Base-by-base conservation (phyloP, 2,888 invertebrate genomes). In the Crepidodera aurea region DNA sequence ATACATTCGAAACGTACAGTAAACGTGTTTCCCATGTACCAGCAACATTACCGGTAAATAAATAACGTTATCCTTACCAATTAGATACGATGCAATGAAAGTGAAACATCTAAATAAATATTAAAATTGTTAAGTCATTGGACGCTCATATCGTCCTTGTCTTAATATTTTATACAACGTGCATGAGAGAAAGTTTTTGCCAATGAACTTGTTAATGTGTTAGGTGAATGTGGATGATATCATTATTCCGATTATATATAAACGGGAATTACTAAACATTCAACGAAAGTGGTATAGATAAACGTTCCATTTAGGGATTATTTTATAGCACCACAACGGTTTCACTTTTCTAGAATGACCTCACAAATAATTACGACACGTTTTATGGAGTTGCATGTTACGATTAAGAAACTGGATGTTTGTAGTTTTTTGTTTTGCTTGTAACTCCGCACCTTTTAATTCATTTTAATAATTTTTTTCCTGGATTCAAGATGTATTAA, bases 131-230 rank as follows among this genome's bases (percentile, higher is more conserved):
- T 19, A 27, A 48, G 48, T 48, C 27, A 27, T 27, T 27, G 48
- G 27, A 12, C 48, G 48, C 2, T 6, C n/a, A 16, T 16, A 16
- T 15, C 48, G 48, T 48, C 48, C 48, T 48, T 29, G 48, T 48
- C 48, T 15, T 25, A 25, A 25, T 19, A 48, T 48, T 48, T 48
- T 48, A 15, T 29, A 27, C 46, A 13, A 7, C 15, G n/a, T 29
- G 29, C 19, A 13, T 40, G 32, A 53, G 68, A 54, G 66, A 69
- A 66, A 69, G 68, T 69, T 19, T 48, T 51, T 65, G 64, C 54
- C 66, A 66, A 48, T 69, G 66, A 69, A 69, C 68, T 66, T 69
- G 66, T 53, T 58, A 56, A 60, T 57, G 53, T 53, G 32, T 29
- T 54, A 22, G 27, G 56, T 60, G 68, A 68, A 68, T 69, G 62